These are phyloP conservation scores for Atherix ibis DNA, from an alignment of 2,888 invertebrate genomes.

Conservation along the genomic window DNA sequence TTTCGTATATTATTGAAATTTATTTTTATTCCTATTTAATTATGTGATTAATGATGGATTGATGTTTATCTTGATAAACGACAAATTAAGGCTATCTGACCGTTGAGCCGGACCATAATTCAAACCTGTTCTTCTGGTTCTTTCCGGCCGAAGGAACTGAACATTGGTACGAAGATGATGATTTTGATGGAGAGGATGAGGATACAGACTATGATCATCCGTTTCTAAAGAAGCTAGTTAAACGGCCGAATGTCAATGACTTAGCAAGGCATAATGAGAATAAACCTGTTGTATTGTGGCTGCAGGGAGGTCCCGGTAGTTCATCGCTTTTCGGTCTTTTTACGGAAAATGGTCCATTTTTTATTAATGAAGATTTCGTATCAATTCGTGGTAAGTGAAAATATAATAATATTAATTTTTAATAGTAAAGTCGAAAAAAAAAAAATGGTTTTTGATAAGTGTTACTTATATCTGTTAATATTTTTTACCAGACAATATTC, in stretches of 20 bases:
- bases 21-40: too few species aligned
- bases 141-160: constrained; percentile 41
- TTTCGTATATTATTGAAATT: too few species aligned
- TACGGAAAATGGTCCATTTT: constrained; percentile 47
- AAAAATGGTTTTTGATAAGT: too few species aligned
- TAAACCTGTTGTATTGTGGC: constrained; percentile 42
- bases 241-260: constrained; percentile 32
- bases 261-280: constrained; percentile 29
- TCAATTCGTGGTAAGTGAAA: constrained; percentile 17
- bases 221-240: constrained; percentile 48
- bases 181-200: constrained; percentile 33
- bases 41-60: background rate
- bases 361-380: constrained; percentile 32
- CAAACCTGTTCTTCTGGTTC: constrained; percentile 76
- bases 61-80: too few species aligned
- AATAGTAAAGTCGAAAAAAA: too few species aligned
- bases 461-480: too few species aligned
- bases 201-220: constrained; percentile 20
- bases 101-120: constrained; percentile 53
- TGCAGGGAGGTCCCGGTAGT: constrained; percentile 43
- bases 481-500: too few species aligned
- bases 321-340: constrained; percentile 42
- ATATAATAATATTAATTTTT: background rate
- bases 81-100: constrained; percentile 41
- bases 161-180: constrained; percentile 27